Evolutionary conservation across 2,797 vertebrate genomes (phyloP).

Genomic region (Megalops cyprinoides): DNA sequence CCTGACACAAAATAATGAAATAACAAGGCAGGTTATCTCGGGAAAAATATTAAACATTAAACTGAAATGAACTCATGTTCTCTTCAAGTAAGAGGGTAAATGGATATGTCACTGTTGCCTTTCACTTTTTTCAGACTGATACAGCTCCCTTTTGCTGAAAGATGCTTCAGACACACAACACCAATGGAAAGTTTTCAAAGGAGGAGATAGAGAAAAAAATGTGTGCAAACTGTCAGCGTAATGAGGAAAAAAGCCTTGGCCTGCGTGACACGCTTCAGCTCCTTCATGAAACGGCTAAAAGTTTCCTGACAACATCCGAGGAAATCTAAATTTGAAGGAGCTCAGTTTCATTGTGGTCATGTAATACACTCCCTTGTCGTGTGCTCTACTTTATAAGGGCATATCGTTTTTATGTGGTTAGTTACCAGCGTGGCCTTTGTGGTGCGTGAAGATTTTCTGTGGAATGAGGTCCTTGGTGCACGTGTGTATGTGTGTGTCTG

Average conservation of each 20-base stretch:
- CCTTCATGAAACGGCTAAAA: not conserved
- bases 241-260: not conserved
- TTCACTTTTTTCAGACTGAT: no score
- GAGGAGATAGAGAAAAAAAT: constrained; percentile 15
- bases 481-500: not conserved
- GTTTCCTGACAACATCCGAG: constrained; percentile 34
- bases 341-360: constrained; percentile 37
- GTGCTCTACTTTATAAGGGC: constrained; percentile 50
- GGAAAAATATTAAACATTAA: no score
- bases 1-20: not conserved
- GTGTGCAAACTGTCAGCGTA: not conserved
- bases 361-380: constrained; percentile 21
- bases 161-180: constrained; percentile 33
- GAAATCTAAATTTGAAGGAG: constrained; percentile 24
- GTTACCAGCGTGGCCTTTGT: constrained; percentile 48
- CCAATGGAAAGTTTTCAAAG: constrained; percentile 33
- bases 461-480: constrained; percentile 14
- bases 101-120: no score
- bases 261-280: not conserved
- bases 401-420: constrained; percentile 43
- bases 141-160: constrained; percentile 14
- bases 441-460: constrained; percentile 29
- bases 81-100: not conserved
- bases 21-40: not conserved
- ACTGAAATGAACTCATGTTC: not conserved